Evolutionary conservation across 1,140 invertebrate genomes (phyloP), one percentile per base, ranked within the genome.

Genomic region (Cydia amplana): DNA sequence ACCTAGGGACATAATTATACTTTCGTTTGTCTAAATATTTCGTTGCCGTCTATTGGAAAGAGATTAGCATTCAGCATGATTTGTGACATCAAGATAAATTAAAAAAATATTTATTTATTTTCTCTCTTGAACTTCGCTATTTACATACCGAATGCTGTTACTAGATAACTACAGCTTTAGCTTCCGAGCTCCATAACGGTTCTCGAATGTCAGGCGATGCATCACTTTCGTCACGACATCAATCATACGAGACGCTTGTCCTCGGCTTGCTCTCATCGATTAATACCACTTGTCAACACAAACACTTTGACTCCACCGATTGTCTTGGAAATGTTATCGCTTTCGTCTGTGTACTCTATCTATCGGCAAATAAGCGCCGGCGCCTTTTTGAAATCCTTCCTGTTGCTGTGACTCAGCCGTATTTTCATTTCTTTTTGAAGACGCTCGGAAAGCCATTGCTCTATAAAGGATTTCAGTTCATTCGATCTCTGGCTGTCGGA

Each of bases 141-240:
- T 60, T 10, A 60, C 18, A 60, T 60, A 60, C 55, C 55, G 20
- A 23, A 12, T 20, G 16, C 18, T 60, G 18, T 60, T 60, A 20
- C 51, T 60, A 60, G 20, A 60, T 60, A 60, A 60, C 55, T 60
- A 20, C 55, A 60, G 55, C 55, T 51, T 51, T 51, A 51, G 49
- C 49, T 60, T 10, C 55, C 55, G n/a, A 60, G 55, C 32, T 32
- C 25, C 63, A 43, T 70, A 70, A 70, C 65, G 65, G 28, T 75
- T 74, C 55, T 25, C 49, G 49, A 20, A 60, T 60, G 46, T 75
- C 65, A 75, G 25, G 67, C 73, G 40, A 78, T 78, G 75, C 75
- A 78, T 78, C 77, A 78, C 72, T 78, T 73, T 76, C 40, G 49
- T 74, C 72, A 46, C 28, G 72, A 40, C 63, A 76, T 78, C 77